phyloP scores from a whole-genome alignment of 2,113 vertebrate genomes.

The Acanthochromis polyacanthus region DNA sequence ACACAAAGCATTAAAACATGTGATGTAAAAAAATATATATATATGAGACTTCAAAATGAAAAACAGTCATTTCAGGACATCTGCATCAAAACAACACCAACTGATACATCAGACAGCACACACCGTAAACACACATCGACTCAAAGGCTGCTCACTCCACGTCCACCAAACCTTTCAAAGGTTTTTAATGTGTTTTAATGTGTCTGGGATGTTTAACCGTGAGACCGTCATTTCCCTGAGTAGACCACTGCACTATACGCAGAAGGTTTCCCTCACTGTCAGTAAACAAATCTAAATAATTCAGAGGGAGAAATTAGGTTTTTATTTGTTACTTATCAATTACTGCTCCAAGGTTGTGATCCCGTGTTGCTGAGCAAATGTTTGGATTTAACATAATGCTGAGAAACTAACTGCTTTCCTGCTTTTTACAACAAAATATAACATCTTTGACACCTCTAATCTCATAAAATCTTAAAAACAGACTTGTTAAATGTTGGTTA shows the following conservation, averaged over 20 bases:
- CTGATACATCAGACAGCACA: not conserved
- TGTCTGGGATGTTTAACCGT: constrained; percentile 61
- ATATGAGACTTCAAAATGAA: not conserved
- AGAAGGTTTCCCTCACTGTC: constrained; percentile 28
- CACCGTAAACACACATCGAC: not conserved
- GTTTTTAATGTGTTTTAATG: constrained; percentile 67
- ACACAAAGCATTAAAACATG: not conserved
- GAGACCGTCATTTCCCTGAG: constrained; percentile 46
- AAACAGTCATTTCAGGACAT: not conserved
- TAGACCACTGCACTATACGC: constrained; percentile 41
- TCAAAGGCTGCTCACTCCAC: not conserved
- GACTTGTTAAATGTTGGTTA: not conserved
- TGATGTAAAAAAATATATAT: not conserved
- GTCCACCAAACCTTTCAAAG: constrained; percentile 44
- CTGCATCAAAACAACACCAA: not conserved
- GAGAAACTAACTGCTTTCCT: not conserved
- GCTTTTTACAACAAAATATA: not conserved
- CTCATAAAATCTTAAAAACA: not conserved
- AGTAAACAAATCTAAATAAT: constrained; percentile 73
- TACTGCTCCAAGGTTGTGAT: constrained; percentile 29
- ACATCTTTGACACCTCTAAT: too few species aligned
- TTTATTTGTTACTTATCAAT: constrained; percentile 53
- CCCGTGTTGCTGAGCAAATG: not conserved
- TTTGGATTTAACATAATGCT: not conserved
- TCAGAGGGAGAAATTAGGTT: constrained; percentile 47